Percentiles rank a stretch among this genome's conserved stretches.
Evolutionary conservation across 92 coral and sea anemone species (phyloP).

Genomic region (Parazoanthus atlanticus): DNA sequence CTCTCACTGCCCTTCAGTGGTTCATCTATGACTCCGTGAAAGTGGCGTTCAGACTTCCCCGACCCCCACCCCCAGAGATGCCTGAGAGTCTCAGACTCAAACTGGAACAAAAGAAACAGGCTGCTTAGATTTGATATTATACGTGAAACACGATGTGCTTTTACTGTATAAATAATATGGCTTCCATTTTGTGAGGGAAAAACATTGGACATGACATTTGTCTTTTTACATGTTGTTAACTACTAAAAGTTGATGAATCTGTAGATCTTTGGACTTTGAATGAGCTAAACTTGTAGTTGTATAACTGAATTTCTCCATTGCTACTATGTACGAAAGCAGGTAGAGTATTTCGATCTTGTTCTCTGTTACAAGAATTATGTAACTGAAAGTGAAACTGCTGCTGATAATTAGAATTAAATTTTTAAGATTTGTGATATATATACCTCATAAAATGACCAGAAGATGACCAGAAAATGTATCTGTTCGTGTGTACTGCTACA

Average conservation of each 20-base stretch:
- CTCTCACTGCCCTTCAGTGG: slow-evolving; percentile 99
- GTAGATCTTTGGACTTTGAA: neutral
- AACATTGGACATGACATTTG: slow-evolving; percentile 24
- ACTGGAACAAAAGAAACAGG: slow-evolving; percentile 43
- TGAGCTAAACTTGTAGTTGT: neutral
- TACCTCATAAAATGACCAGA: neutral
- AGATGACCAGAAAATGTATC: neutral
- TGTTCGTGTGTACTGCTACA: neutral
- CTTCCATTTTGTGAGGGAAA: neutral
- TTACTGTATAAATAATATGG: neutral
- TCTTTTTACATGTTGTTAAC: slow-evolving; percentile 11
- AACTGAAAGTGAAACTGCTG: neutral
- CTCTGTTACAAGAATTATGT: neutral
- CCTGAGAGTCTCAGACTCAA: slow-evolving; percentile 95
- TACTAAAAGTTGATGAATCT: neutral
- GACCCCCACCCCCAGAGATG: slow-evolving; percentile 99
- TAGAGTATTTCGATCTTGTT: neutral
- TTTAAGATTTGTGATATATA: neutral
- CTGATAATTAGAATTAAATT: neutral
- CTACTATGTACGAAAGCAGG: neutral
- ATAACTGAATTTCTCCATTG: neutral
- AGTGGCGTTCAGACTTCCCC: slow-evolving; percentile 96
- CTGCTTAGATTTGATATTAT: neutral
- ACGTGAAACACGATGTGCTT: neutral
- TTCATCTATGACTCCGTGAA: slow-evolving; percentile 99